Percentiles rank a stretch among this genome's conserved stretches.
These are phyloP conservation scores for Temnothorax rugatulus DNA, from an alignment of 2,888 invertebrate species.

Conservation along the genomic window DNA sequence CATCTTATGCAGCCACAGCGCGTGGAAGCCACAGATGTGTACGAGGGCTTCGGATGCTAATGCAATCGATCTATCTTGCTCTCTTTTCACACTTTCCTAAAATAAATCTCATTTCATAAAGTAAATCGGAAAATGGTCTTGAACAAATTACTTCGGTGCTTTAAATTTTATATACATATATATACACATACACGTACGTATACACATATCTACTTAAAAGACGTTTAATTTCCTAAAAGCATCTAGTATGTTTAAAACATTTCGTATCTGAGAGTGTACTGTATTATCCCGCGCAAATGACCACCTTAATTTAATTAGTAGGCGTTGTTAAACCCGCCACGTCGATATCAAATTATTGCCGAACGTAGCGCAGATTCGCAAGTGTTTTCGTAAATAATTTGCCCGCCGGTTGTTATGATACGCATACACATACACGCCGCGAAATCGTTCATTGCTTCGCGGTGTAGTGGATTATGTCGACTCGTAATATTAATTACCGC, in stretches of 20 bases:
- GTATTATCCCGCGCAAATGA: constrained; percentile 11
- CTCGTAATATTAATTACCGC: constrained; percentile 43
- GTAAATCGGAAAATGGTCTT: constrained; percentile 1
- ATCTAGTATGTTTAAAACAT: constrained; percentile 4
- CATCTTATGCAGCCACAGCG: constrained; percentile 61
- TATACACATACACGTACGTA: too few species aligned
- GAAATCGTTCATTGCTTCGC: constrained; percentile 15
- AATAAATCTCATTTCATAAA: constrained; percentile 40
- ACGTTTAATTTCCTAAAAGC: constrained; percentile 24
- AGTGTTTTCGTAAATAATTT: constrained; percentile 42
- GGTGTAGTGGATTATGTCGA: constrained; percentile 24
- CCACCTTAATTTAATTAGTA: constrained; percentile 41
- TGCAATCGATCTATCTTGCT: constrained; percentile 47
- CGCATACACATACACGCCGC: not conserved
- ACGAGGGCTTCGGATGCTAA: constrained; percentile 62
- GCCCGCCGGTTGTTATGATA: not conserved
- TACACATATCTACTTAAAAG: not conserved
- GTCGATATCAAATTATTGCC: constrained; percentile 42
- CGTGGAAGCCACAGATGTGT: constrained; percentile 47
- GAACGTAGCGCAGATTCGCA: constrained; percentile 29
- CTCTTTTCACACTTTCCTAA: constrained; percentile 24
- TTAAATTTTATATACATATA: not conserved
- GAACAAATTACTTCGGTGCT: not conserved
- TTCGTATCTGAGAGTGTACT: constrained; percentile 2
- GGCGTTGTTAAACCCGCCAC: constrained; percentile 32